Evolutionary conservation across 1,140 invertebrate genomes (phyloP).

Genomic region (Bombyx mori): ASM3026992v2 NC_085117.1:18808501-18809000

Average conservation of each 20-base stretch:
- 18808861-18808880: no score
- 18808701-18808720: slow-evolving; percentile 40
- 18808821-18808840: slow-evolving; percentile 7
- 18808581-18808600: slow-evolving; percentile 5
- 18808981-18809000: no score
- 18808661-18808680: slow-evolving; percentile 41
- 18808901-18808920: no score
- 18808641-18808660: slow-evolving; percentile 33
- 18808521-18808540: no score
- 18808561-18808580: no score
- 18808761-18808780: slow-evolving; percentile 24
- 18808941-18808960: no score
- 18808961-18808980: no score
- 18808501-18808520: no score
- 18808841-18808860: no score
- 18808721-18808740: slow-evolving; percentile 27
- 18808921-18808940: no score
- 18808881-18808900: no score
- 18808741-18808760: slow-evolving; percentile 32
- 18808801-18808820: slow-evolving; percentile 17
- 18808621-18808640: slow-evolving; percentile 28
- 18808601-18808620: slow-evolving; percentile 12
- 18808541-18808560: no score
- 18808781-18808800: slow-evolving; percentile 26
- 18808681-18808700: slow-evolving; percentile 13